Percentiles rank a stretch among this genome's conserved stretches.
Evolutionary conservation across 2,113 vertebrate genomes (phyloP).

Genomic region (Lamprologus lemairii): DNA sequence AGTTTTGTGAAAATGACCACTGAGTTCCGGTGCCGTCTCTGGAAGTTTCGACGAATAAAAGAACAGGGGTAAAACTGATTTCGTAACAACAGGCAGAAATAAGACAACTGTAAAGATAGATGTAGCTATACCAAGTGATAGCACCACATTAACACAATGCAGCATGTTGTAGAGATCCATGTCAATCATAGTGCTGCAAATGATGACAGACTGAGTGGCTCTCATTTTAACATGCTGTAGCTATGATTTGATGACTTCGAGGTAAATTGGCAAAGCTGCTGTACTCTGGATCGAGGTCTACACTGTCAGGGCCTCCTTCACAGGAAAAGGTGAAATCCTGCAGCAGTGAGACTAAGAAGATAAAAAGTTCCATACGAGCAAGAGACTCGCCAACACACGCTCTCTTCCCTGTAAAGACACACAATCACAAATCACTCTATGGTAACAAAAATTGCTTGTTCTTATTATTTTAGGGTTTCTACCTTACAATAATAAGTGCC

Average conservation of each 20-base stretch:
- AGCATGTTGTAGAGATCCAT: background rate
- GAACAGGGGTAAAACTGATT: too few species aligned
- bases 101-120: background rate
- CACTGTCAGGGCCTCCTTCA: constrained; percentile 33
- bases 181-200: background rate
- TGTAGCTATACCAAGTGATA: background rate
- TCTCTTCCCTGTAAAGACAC: constrained; percentile 57
- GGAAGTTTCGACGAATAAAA: too few species aligned
- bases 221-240: constrained; percentile 45
- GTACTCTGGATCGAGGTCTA: constrained; percentile 55
- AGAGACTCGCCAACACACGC: constrained; percentile 70
- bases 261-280: constrained; percentile 59
- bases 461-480: background rate
- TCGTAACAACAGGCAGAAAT: background rate
- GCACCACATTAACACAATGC: background rate
- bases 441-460: background rate
- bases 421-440: background rate
- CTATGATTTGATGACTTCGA: constrained; percentile 50
- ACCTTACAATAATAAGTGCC: background rate
- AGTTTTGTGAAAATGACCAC: too few species aligned
- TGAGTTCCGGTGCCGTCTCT: too few species aligned
- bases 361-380: constrained; percentile 74
- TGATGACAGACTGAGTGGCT: background rate
- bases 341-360: constrained; percentile 67
- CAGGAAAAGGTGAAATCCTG: constrained; percentile 67